Evolutionary conservation across 1,140 invertebrate species (phyloP).

Genomic region (Atta cephalotes): DNA sequence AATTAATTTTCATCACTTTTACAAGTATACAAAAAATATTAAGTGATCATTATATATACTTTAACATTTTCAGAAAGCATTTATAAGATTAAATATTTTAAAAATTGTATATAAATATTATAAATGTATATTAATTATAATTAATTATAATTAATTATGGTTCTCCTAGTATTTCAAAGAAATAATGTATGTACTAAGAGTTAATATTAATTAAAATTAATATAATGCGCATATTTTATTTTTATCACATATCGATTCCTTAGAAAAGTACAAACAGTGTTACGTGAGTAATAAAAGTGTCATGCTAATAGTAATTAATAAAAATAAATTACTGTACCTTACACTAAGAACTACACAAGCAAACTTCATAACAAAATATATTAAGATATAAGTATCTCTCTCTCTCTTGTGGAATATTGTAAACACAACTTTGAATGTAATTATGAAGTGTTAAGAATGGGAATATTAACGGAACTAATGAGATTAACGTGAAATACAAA

Average conservation of each 20-base stretch:
- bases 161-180: too few relatives aligned
- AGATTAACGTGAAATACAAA: constrained; percentile 82
- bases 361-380: constrained; percentile 37
- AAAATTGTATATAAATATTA: too few relatives aligned
- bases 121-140: too few relatives aligned
- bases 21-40: too few relatives aligned
- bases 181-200: too few relatives aligned
- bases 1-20: too few relatives aligned
- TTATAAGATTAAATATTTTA: too few relatives aligned
- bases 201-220: not conserved
- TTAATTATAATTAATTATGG: too few relatives aligned
- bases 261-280: not conserved
- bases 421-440: constrained; percentile 40
- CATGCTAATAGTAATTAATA: not conserved
- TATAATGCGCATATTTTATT: not conserved
- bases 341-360: not conserved
- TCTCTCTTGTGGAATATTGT: not conserved
- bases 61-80: too few relatives aligned
- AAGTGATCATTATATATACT: too few relatives aligned
- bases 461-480: constrained; percentile 82
- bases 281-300: not conserved
- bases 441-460: constrained; percentile 80
- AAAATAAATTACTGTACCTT: constrained; percentile 2
- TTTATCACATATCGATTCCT: not conserved
- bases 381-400: not conserved